Conservation (phyloP, 2,797 vertebrate genomes). For the Microcaecilia unicolor region DNA sequence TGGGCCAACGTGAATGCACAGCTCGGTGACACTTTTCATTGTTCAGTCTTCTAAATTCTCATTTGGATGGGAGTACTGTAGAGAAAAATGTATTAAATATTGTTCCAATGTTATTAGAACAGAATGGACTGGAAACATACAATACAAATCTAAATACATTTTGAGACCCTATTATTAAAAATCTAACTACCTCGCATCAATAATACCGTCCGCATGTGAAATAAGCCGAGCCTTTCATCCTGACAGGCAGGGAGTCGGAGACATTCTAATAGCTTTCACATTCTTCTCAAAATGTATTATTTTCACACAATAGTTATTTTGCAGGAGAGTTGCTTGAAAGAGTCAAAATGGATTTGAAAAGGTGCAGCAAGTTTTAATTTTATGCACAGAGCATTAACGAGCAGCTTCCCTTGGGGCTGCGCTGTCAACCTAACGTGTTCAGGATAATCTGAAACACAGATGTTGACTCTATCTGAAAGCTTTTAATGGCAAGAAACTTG, state of each 20-base stretch:
- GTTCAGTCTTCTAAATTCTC: no score
- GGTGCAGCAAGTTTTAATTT: constrained; percentile 69
- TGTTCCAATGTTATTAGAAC: no score
- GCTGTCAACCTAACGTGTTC: constrained; percentile 61
- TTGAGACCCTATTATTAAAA: no score
- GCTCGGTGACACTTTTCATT: no score
- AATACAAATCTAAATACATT: no score
- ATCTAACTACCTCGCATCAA: no score
- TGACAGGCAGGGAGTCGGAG: constrained; percentile 48
- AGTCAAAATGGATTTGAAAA: constrained; percentile 62
- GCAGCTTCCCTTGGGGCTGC: constrained; percentile 49
- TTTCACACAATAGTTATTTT: constrained; percentile 62
- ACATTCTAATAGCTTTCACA: constrained; percentile 54
- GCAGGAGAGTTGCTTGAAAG: constrained; percentile 60
- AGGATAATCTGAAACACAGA: constrained; percentile 56
- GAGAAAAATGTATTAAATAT: no score
- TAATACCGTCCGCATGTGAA: no score
- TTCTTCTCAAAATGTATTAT: constrained; percentile 52
- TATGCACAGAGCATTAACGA: constrained; percentile 66
- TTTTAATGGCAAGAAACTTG: constrained; percentile 47
- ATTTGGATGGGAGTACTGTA: no score
- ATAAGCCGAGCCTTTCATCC: no score
- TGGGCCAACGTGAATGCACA: no score
- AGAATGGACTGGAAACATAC: no score
- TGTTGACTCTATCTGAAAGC: constrained; percentile 54